phyloP scores from a whole-genome alignment of 2,888 invertebrate genomes.

The Bombylius discolor region DNA sequence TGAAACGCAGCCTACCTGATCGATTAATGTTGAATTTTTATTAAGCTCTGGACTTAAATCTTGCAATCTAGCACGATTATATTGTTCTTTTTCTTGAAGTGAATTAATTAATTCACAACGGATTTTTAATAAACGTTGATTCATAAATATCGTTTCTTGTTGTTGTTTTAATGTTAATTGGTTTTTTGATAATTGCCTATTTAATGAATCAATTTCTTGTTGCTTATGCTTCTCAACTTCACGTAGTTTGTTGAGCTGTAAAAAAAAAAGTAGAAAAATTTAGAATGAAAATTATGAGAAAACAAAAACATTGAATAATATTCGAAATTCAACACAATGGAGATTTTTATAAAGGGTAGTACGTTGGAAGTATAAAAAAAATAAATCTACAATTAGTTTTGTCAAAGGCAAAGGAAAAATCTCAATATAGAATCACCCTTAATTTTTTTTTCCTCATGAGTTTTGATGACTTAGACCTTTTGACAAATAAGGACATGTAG shows the following conservation, averaged over 20 bases:
- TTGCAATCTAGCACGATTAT: constrained; percentile 19
- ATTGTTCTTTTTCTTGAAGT: constrained; percentile 24
- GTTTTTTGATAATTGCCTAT: constrained; percentile 18
- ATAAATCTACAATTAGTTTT: too few species aligned
- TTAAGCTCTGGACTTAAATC: constrained; percentile 22
- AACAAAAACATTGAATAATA: not conserved
- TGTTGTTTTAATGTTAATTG: constrained; percentile 19
- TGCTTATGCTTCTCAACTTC: constrained; percentile 16
- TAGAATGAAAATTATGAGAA: not conserved
- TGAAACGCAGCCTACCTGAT: constrained; percentile 14
- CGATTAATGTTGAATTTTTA: constrained; percentile 14
- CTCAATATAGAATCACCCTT: too few species aligned
- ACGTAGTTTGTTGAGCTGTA: constrained; percentile 9
- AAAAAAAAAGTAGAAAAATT: too few species aligned
- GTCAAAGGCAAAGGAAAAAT: too few species aligned
- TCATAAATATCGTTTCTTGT: constrained; percentile 21
- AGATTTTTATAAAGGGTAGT: too few species aligned
- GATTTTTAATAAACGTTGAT: constrained; percentile 22
- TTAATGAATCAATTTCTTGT: constrained; percentile 18
- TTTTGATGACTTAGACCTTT: too few species aligned
- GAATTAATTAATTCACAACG: constrained; percentile 25
- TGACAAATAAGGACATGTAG: too few species aligned
- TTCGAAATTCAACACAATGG: not conserved
- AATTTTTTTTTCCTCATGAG: too few species aligned
- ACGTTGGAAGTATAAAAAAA: too few species aligned